phyloP scores from a whole-genome alignment of 1,140 invertebrate species.

The Phocides pigmalion region DNA sequence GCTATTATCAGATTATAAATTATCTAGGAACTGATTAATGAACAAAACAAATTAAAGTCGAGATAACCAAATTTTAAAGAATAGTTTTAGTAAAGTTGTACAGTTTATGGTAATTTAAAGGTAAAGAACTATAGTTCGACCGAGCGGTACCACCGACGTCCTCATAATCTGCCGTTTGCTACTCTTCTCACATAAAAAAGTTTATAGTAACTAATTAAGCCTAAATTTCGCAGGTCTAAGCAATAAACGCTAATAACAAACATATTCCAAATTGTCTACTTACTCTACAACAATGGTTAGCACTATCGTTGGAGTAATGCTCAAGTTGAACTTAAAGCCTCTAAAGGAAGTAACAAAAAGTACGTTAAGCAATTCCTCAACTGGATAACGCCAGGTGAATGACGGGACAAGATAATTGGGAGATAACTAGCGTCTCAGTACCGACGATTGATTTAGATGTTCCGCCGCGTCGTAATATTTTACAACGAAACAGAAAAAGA shows the following conservation, averaged over 20 bases:
- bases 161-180: no score
- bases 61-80: no score
- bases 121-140: no score
- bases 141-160: no score
- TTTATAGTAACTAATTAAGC: no score
- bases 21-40: no score
- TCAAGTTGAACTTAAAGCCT: neutral
- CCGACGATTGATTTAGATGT: slow-evolving; percentile 2
- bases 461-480: neutral
- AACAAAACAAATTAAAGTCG: no score
- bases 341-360: neutral
- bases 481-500: neutral
- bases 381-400: neutral
- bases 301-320: neutral
- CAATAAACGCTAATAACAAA: neutral
- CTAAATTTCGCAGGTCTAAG: no score
- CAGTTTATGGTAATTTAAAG: no score
- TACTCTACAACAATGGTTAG: neutral
- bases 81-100: no score
- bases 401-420: slow-evolving; percentile 5
- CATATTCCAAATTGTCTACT: neutral
- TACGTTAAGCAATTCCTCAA: neutral
- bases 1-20: no score
- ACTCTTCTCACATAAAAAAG: no score
- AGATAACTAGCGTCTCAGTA: neutral